These are phyloP conservation scores for Pegoplata infirma DNA, from an alignment of 2,888 invertebrate genomes.

Conservation along the genomic window DNA sequence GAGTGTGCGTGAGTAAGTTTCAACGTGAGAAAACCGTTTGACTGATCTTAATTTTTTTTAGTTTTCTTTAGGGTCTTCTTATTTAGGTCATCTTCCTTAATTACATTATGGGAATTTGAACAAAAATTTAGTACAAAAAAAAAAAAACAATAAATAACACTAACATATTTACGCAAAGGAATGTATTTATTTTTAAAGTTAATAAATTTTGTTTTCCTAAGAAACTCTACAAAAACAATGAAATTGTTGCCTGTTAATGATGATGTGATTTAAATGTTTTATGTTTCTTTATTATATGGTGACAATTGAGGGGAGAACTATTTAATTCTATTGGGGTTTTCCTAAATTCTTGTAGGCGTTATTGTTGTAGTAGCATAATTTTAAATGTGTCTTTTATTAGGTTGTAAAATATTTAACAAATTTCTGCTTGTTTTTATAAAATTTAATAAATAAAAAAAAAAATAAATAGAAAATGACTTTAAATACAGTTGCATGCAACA, in stretches of 20 bases:
- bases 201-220: neutral
- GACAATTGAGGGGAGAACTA: neutral
- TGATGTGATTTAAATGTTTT: neutral
- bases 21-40: too few relatives aligned
- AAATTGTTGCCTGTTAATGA: neutral
- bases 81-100: neutral
- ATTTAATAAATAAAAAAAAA: too few relatives aligned
- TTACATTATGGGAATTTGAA: neutral
- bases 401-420: conserved; percentile 3
- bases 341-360: too few relatives aligned
- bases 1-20: too few relatives aligned
- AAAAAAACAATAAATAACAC: neutral
- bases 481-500: neutral
- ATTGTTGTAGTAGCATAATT: neutral
- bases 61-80: too few relatives aligned
- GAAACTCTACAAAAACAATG: neutral
- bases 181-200: neutral
- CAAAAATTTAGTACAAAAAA: neutral
- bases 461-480: neutral
- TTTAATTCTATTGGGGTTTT: neutral
- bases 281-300: neutral
- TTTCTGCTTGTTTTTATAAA: neutral
- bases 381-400: conserved; percentile 5
- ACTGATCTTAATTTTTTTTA: too few relatives aligned
- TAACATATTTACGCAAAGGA: neutral